A percentile compares a stretch with the other conserved stretches of the same genome.
phyloP scores from a whole-genome alignment of 2,113 vertebrate species.

The Pogonocichla stellata region DNA sequence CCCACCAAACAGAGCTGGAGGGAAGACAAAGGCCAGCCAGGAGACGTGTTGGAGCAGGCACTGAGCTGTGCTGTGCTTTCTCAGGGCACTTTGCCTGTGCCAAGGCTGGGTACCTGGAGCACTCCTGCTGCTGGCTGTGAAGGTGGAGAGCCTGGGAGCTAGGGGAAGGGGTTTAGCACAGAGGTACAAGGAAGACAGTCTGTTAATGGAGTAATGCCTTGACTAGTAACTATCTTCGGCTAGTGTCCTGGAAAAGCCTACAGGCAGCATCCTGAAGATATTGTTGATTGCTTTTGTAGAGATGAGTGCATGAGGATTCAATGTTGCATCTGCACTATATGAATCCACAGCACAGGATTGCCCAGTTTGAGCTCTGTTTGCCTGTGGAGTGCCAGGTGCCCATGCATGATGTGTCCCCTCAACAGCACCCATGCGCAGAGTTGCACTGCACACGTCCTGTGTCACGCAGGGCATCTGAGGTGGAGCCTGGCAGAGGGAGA shows the following conservation, averaged over 20 bases:
- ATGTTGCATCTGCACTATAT: fast-evolving
- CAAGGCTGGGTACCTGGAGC: fast-evolving
- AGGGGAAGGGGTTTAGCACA: not conserved
- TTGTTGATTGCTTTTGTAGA: not conserved
- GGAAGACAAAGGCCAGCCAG: not conserved
- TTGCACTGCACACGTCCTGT: not conserved
- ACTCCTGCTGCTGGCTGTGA: not conserved
- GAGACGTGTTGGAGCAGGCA: not conserved
- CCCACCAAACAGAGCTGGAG: not conserved
- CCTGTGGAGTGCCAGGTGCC: not conserved
- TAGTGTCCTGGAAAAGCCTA: not conserved
- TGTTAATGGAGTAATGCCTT: not conserved
- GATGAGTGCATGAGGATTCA: not conserved
- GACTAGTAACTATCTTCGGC: not conserved
- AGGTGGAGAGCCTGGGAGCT: not conserved
- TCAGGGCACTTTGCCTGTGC: not conserved
- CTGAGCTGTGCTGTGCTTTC: not conserved
- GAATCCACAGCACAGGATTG: fast-evolving
- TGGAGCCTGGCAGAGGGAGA: not conserved
- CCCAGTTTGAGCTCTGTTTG: fast-evolving
- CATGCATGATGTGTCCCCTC: fast-evolving
- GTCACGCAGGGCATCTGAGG: not conserved
- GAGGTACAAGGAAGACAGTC: not conserved
- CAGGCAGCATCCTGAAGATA: not conserved
- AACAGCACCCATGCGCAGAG: not conserved